Percentiles rank a stretch among this genome's conserved stretches.
Evolutionary conservation across 2,888 invertebrate species (phyloP).

Genomic region (Drosophila mercatorum): DNA sequence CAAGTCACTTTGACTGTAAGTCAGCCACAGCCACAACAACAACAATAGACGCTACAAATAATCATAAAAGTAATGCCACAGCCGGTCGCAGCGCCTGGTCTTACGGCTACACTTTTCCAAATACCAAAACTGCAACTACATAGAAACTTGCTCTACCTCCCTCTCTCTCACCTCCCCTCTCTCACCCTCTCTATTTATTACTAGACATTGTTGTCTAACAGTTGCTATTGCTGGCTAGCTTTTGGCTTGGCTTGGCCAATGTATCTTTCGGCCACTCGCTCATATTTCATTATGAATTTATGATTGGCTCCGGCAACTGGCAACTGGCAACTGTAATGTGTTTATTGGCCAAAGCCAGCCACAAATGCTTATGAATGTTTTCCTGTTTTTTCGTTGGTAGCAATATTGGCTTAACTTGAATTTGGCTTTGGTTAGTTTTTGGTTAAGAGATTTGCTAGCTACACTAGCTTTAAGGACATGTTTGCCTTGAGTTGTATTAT

Average conservation of each 20-base stretch:
- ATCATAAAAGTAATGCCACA: conserved; percentile 82
- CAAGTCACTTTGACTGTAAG: conserved; percentile 49
- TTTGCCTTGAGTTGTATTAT: background rate
- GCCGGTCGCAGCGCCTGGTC: conserved; percentile 55
- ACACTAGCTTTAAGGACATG: background rate
- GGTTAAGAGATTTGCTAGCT: background rate
- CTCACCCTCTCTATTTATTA: conserved; percentile 44
- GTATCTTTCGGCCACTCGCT: conserved; percentile 43
- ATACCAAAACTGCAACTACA: conserved; percentile 48
- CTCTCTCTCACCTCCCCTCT: background rate
- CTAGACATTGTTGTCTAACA: conserved; percentile 44
- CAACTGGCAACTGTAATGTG: conserved; percentile 68
- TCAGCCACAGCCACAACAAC: conserved; percentile 24
- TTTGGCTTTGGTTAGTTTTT: conserved; percentile 13
- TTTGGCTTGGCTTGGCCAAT: conserved; percentile 34
- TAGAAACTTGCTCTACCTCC: background rate
- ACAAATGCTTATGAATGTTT: conserved; percentile 50
- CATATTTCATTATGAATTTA: conserved; percentile 83
- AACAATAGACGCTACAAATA: conserved; percentile 83
- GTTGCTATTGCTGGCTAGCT: conserved; percentile 25
- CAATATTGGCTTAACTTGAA: conserved; percentile 37
- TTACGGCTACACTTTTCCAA: conserved; percentile 53
- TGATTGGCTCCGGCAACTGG: conserved; percentile 68
- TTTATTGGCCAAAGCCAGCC: conserved; percentile 69
- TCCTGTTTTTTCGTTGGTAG: background rate